phyloP scores from a whole-genome alignment of 2,888 invertebrate genomes.

The Erebia ligea region DNA sequence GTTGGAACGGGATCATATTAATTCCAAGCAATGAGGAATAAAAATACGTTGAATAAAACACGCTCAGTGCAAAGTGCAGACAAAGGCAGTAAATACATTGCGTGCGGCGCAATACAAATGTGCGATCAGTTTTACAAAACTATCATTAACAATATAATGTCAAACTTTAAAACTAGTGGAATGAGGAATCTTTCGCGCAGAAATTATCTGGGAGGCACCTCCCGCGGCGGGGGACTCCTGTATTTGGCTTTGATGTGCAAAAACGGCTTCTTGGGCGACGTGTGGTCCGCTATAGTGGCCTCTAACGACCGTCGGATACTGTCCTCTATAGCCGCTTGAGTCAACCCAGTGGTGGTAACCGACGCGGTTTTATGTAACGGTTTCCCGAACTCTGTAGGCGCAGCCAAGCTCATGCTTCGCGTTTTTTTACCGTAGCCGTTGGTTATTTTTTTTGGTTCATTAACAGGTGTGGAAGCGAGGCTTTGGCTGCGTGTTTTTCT shows the following conservation, averaged over 20 bases:
- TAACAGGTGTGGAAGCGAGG: conserved; percentile 66
- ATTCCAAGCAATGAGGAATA: neutral
- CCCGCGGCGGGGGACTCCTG: conserved; percentile 86
- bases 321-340: conserved; percentile 78
- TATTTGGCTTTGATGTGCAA: conserved; percentile 89
- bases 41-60: neutral
- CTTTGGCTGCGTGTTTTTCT: conserved; percentile 69
- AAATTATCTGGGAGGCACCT: conserved; percentile 83
- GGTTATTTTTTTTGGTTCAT: conserved; percentile 58
- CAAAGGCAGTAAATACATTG: neutral
- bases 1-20: neutral
- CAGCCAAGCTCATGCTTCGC: conserved; percentile 73
- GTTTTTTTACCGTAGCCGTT: conserved; percentile 65
- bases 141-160: conserved; percentile 32
- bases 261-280: conserved; percentile 79
- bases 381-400: conserved; percentile 52
- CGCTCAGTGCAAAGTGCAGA: neutral
- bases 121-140: conserved; percentile 4
- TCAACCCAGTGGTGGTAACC: conserved; percentile 53
- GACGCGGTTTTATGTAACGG: conserved; percentile 62
- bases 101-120: conserved; percentile 10
- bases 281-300: conserved; percentile 67
- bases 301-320: conserved; percentile 73
- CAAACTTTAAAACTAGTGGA: conserved; percentile 60
- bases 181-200: conserved; percentile 48